Conservation (phyloP, 2,113 vertebrate species). For the Syngnathus scovelli region DNA sequence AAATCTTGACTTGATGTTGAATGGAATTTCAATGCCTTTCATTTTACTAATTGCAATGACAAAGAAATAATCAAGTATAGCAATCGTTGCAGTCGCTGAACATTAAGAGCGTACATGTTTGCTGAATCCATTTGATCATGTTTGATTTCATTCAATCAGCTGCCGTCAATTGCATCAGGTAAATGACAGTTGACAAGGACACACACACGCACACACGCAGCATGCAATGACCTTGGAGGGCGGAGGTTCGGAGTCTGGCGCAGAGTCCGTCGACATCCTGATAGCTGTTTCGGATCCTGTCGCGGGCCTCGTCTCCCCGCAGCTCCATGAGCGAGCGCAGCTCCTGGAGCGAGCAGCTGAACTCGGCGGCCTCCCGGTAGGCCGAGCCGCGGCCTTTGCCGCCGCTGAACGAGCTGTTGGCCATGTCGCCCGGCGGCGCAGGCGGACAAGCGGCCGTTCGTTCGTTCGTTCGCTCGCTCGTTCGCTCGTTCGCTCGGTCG, state of each 20-base stretch:
- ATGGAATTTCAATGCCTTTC: too few relatives aligned
- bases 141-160: neutral
- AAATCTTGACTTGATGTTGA: too few relatives aligned
- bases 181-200: neutral
- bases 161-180: neutral
- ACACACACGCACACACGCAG: neutral
- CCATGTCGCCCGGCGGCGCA: neutral
- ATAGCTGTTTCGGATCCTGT: slow-evolving; percentile 83
- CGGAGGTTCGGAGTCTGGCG: slow-evolving; percentile 86
- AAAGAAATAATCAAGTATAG: too few relatives aligned
- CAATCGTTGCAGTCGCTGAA: too few relatives aligned
- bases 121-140: too few relatives aligned
- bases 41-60: too few relatives aligned
- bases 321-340: slow-evolving; percentile 92
- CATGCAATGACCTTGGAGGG: slow-evolving; percentile 79
- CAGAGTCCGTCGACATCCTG: slow-evolving; percentile 89
- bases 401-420: slow-evolving; percentile 10
- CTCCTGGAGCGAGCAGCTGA: slow-evolving; percentile 83
- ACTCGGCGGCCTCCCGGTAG: slow-evolving; percentile 79
- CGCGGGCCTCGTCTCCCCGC: slow-evolving; percentile 79
- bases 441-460: neutral
- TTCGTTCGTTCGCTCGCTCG: too few relatives aligned
- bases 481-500: too few relatives aligned
- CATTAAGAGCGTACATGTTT: too few relatives aligned
- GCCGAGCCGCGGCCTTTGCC: slow-evolving; percentile 72